Percentiles rank a stretch among this genome's conserved stretches.
phyloP scores from a whole-genome alignment of 2,888 invertebrate genomes.

The Callyntrura sp. region DNA sequence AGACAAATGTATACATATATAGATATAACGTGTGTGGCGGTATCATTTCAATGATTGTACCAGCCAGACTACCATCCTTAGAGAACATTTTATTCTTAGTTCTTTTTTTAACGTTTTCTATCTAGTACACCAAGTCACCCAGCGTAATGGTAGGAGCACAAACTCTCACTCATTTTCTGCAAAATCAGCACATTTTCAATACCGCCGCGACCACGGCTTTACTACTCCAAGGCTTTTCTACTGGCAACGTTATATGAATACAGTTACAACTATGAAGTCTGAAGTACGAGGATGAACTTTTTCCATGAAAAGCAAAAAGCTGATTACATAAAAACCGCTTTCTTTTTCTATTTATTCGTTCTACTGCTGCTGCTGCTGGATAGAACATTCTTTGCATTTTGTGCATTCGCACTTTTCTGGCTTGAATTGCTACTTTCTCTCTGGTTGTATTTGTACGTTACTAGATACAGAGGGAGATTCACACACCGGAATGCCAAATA shows the following conservation, averaged over 20 bases:
- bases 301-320: slow-evolving; percentile 34
- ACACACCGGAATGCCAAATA: background rate
- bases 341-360: slow-evolving; percentile 10
- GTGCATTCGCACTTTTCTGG: slow-evolving; percentile 68
- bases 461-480: background rate
- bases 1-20: background rate
- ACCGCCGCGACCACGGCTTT: slow-evolving; percentile 54
- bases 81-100: slow-evolving; percentile 16
- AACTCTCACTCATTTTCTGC: slow-evolving; percentile 78
- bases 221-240: slow-evolving; percentile 51
- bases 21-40: background rate
- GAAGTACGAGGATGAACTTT: slow-evolving; percentile 39
- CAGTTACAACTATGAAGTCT: background rate
- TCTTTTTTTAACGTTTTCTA: slow-evolving; percentile 57
- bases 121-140: slow-evolving; percentile 12
- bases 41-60: slow-evolving; percentile 3
- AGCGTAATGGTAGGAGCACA: slow-evolving; percentile 31
- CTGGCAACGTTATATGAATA: background rate
- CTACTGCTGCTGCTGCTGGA: background rate
- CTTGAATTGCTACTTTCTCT: slow-evolving; percentile 58
- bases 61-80: background rate
- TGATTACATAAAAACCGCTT: slow-evolving; percentile 10
- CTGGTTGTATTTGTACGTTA: background rate
- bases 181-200: slow-evolving; percentile 76
- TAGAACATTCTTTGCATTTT: slow-evolving; percentile 36